phyloP scores from a whole-genome alignment of 2,113 vertebrate species.

The Eurystomus gularis region DNA sequence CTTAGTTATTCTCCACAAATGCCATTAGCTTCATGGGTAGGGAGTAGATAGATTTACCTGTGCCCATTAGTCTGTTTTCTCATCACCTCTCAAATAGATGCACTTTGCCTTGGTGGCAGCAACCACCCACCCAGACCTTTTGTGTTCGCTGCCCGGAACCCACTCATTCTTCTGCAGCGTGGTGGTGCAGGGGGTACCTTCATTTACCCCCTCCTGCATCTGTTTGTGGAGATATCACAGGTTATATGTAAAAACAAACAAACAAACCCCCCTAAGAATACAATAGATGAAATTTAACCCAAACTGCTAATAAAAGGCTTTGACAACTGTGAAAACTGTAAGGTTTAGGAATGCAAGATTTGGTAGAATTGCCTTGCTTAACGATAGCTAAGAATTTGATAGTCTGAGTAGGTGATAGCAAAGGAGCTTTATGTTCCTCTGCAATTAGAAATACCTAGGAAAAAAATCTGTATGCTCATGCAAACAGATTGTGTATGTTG shows the following conservation, averaged over 20 bases:
- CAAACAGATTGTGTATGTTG: neutral
- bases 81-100: neutral
- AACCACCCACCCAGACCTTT: neutral
- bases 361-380: neutral
- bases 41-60: neutral
- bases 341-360: neutral
- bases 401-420: neutral
- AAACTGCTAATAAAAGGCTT: neutral
- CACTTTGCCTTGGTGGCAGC: accelerated
- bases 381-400: neutral
- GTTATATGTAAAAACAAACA: neutral
- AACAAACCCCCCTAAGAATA: neutral
- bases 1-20: neutral
- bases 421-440: neutral
- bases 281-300: neutral
- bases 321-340: neutral
- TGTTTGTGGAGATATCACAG: neutral
- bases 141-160: neutral
- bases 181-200: accelerated
- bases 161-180: accelerated
- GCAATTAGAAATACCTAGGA: neutral
- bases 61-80: neutral
- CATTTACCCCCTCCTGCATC: neutral
- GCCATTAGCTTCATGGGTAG: neutral
- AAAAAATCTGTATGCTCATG: neutral